phyloP scores from a whole-genome alignment of 2,797 vertebrate species.

The Enteromius unitaeniatus region DNA sequence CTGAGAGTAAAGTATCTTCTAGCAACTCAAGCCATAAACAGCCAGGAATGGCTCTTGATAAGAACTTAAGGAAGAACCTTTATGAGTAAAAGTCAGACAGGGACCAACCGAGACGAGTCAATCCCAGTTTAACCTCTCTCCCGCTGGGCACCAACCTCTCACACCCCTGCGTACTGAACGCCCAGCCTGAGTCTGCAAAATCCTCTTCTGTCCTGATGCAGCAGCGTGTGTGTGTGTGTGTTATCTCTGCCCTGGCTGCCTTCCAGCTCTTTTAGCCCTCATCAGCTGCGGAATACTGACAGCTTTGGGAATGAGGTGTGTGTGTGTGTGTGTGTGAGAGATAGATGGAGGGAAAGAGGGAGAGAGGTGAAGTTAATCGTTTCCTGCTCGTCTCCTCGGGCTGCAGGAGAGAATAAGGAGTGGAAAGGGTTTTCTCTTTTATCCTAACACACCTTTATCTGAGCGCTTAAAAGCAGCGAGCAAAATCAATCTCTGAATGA shows the following conservation, averaged over 20 bases:
- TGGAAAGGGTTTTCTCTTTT: conserved; percentile 49
- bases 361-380: conserved; percentile 45
- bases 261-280: conserved; percentile 45
- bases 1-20: background rate
- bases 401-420: conserved; percentile 50
- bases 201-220: background rate
- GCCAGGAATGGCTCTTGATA: background rate
- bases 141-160: conserved; percentile 25
- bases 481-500: conserved; percentile 59
- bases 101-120: conserved; percentile 36
- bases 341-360: conserved; percentile 26
- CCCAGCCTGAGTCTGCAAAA: conserved; percentile 38
- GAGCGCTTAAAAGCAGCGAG: conserved; percentile 44
- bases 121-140: conserved; percentile 54
- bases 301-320: conserved; percentile 37
- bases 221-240: conserved; percentile 35
- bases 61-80: background rate
- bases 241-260: conserved; percentile 38
- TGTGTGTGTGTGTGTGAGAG: conserved; percentile 11
- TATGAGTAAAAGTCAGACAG: background rate
- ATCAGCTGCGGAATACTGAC: conserved; percentile 42
- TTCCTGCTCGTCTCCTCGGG: conserved; percentile 28
- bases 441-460: conserved; percentile 55
- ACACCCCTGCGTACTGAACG: background rate
- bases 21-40: background rate